Conservation (phyloP, 2,113 vertebrate genomes). For the Aix galericulata region DNA sequence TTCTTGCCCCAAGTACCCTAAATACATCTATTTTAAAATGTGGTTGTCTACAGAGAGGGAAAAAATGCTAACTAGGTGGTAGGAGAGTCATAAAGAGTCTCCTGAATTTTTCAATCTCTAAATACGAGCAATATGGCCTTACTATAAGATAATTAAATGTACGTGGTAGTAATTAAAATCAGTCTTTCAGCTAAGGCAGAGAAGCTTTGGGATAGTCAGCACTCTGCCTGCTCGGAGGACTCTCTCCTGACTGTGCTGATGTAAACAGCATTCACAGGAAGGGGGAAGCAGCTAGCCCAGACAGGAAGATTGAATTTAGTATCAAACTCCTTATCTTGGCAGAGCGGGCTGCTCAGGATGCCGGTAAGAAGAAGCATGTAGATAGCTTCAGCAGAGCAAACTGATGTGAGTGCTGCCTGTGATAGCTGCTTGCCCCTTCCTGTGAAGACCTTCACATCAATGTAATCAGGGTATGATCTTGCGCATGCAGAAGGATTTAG, state of each 20-base stretch:
- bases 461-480: background rate
- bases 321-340: slow-evolving; percentile 44
- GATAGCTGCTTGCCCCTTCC: slow-evolving; percentile 4
- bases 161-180: background rate
- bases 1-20: background rate
- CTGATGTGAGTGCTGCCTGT: background rate
- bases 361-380: background rate
- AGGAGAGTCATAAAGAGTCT: background rate
- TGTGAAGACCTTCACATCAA: background rate
- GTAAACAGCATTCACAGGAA: slow-evolving; percentile 47
- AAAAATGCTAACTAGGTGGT: background rate
- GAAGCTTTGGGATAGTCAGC: background rate
- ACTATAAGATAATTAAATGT: background rate
- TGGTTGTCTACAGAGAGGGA: background rate
- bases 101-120: background rate
- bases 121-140: background rate
- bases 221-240: background rate
- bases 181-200: background rate
- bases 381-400: background rate
- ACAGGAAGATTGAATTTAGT: slow-evolving; percentile 66
- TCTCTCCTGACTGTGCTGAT: background rate
- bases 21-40: background rate
- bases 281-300: slow-evolving; percentile 9
- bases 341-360: slow-evolving; percentile 30
- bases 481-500: background rate